Conservation (phyloP, 2,888 invertebrate genomes). For the Caenorhabditis sp. region DNA sequence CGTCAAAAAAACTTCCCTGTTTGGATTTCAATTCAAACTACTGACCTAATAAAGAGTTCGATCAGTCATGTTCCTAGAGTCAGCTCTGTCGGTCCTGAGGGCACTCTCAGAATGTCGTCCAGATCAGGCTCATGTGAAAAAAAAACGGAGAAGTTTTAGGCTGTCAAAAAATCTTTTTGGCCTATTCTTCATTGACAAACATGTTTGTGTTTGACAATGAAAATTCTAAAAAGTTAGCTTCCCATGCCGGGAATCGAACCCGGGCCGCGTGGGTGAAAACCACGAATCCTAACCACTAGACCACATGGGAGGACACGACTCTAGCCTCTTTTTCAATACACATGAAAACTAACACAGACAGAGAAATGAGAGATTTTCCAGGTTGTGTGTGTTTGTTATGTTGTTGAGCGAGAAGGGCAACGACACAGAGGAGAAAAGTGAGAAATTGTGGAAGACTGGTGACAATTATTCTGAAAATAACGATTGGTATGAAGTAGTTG, state of each 20-base stretch:
- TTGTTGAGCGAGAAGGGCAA: background rate
- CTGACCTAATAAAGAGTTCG: no score
- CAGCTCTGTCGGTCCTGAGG: no score
- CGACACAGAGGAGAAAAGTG: background rate
- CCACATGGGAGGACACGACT: constrained; percentile 1
- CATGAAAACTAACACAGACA: constrained; percentile 32
- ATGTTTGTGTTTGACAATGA: constrained; percentile 6
- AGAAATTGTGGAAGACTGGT: background rate
- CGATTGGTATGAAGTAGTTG: background rate
- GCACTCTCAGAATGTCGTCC: no score
- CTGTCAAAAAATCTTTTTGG: no score
- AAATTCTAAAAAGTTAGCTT: constrained; percentile 32
- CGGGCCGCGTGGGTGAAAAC: constrained; percentile 68
- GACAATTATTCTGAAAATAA: background rate
- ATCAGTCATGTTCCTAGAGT: no score
- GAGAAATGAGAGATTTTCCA: constrained; percentile 12
- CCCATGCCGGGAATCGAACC: constrained; percentile 59
- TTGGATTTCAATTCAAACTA: no score
- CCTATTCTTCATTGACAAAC: no score
- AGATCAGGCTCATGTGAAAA: no score
- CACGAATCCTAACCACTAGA: constrained; percentile 58
- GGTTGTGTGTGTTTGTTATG: background rate
- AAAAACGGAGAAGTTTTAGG: no score
- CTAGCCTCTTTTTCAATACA: constrained; percentile 21
- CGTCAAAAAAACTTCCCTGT: no score